Base-by-base conservation (phyloP, 1,140 invertebrate genomes). In the Drosophila ananassae region DNA sequence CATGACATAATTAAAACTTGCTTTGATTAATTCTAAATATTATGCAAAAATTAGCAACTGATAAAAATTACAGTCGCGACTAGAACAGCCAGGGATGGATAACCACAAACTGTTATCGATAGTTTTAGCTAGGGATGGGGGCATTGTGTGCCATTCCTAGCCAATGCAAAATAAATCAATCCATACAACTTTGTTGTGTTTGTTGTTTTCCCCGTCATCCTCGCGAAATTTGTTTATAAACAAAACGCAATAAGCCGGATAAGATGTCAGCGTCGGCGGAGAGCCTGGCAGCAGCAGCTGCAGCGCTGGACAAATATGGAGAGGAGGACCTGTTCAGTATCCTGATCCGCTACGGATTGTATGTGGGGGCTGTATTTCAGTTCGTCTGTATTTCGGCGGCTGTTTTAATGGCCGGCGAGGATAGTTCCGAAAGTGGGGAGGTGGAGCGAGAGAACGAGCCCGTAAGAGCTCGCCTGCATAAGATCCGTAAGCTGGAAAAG, bases 401-500 rank as follows among this genome's bases (percentile, higher is more conserved):
- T 2, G 79, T 85, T 3, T n/a, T 87, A 17, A 69, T 87, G 83
- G 73, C 75, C 10, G 62, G 79, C 46, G 77, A 75, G 13, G 82
- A 87, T 10, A 51, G 58, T 1, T 24, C 37, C 6, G 82, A 89
- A 7, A 10, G 39, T 10, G 58, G 28, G 3, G 82, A 87, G 46
- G 51, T 61, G 2, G 82, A 81, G 22, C 37, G 63, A 2, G 58
- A 72, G 13, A 51, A 59, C 44, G 78, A 63, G 17, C 77, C 64
- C 48, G 63, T 68, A 7, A 55, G 66, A 34, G 51, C 87, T 2
- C 79, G 90, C 3, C 56, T 90, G n/a, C 90, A 91, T 47, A 91
- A 91, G 66, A 71, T 91, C 28, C 79, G 90, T 2, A 91, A 91
- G 44, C 68, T 85, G 46, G 90, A 91, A 52, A 91, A 91, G 56